Conservation (phyloP, 1,140 invertebrate species). For the Oscheius sp. region DNA sequence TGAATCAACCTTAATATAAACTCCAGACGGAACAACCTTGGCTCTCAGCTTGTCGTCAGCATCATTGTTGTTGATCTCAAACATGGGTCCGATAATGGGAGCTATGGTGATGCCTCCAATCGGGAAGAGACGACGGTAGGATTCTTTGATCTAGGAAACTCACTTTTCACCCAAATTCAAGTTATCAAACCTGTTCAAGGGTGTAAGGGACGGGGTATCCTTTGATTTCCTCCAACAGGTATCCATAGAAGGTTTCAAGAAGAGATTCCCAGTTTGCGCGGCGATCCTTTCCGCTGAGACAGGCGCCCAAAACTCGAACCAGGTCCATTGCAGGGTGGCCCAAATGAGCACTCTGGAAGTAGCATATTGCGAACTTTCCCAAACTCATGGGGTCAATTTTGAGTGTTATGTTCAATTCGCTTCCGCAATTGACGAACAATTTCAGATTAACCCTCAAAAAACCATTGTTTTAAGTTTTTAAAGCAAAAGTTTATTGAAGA, state of each 20-base stretch:
- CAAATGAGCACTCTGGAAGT: slow-evolving; percentile 14
- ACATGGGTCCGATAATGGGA: slow-evolving; percentile 11
- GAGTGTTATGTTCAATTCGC: too few species aligned
- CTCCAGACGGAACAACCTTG: too few species aligned
- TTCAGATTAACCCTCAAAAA: too few species aligned
- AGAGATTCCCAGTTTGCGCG: slow-evolving; percentile 20
- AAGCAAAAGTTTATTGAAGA: too few species aligned
- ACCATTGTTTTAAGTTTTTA: too few species aligned
- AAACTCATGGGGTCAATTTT: too few species aligned
- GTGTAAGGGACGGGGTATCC: slow-evolving; percentile 8
- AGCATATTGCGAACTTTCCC: too few species aligned
- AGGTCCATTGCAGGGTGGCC: slow-evolving; percentile 18
- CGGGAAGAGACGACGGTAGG: slow-evolving; percentile 3
- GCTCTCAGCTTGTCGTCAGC: neutral
- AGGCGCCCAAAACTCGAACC: slow-evolving; percentile 10
- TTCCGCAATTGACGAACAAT: too few species aligned
- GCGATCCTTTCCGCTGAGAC: slow-evolving; percentile 12
- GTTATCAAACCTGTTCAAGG: too few species aligned
- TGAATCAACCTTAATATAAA: too few species aligned
- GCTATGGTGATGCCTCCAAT: slow-evolving; percentile 8
- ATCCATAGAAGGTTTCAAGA: slow-evolving; percentile 6
- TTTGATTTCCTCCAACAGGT: slow-evolving; percentile 11
- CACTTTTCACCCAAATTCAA: too few species aligned
- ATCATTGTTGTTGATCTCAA: neutral
- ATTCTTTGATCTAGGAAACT: slow-evolving; percentile 24